phyloP scores from a whole-genome alignment of 2,888 invertebrate species.

The Clepsis dumicolana region DNA sequence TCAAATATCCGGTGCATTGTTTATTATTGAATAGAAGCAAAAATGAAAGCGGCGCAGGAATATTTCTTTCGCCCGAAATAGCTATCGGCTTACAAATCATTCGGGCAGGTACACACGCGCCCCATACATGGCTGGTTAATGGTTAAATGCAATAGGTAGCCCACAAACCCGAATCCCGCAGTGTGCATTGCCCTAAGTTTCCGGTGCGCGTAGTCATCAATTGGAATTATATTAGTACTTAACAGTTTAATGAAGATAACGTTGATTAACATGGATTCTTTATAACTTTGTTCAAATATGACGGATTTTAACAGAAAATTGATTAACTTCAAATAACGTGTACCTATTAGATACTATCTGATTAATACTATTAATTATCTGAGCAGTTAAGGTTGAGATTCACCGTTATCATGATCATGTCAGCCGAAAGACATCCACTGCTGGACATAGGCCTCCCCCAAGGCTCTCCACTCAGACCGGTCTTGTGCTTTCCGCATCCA shows the following conservation, averaged over 20 bases:
- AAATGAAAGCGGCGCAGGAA: conserved; percentile 76
- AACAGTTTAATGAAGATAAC: background rate
- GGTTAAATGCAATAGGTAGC: conserved; percentile 53
- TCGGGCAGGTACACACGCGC: conserved; percentile 63
- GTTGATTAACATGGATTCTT: background rate
- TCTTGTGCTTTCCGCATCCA: too few relatives aligned
- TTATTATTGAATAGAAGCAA: conserved; percentile 72
- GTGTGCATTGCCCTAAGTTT: conserved; percentile 59
- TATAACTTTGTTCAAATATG: background rate
- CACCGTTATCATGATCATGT: too few relatives aligned
- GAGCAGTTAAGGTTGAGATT: too few relatives aligned
- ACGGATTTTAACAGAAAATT: background rate
- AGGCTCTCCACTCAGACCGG: too few relatives aligned
- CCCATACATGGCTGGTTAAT: conserved; percentile 51
- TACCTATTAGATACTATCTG: too few relatives aligned
- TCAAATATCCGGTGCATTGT: conserved; percentile 72
- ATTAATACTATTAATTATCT: too few relatives aligned
- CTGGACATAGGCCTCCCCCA: too few relatives aligned
- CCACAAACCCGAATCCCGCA: conserved; percentile 71
- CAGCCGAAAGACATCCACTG: too few relatives aligned
- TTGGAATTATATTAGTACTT: background rate
- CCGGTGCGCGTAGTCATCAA: background rate
- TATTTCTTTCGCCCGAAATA: conserved; percentile 79
- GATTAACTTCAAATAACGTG: too few relatives aligned
- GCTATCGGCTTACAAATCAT: conserved; percentile 78